Conservation (phyloP, 2,888 invertebrate genomes). For the Chromoteleia sp. region DNA sequence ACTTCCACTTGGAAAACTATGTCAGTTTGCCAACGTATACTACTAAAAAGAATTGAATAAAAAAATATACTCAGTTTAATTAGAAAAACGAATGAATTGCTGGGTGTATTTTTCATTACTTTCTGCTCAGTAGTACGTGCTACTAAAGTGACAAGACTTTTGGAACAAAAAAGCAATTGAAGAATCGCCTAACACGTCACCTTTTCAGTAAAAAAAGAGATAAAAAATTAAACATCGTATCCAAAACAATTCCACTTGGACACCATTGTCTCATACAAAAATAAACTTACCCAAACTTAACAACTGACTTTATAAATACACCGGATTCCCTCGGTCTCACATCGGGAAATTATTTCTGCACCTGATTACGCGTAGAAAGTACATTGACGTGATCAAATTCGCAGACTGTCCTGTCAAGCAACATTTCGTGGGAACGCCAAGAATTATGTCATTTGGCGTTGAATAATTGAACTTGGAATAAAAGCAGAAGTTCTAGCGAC, state of each 20-base stretch:
- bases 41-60: no score
- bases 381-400: neutral
- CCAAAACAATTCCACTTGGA: constrained; percentile 19
- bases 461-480: neutral
- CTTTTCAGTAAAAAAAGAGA: no score
- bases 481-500: neutral
- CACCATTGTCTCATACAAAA: constrained; percentile 1
- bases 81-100: no score
- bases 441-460: neutral
- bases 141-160: no score
- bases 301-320: constrained; percentile 27
- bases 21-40: no score
- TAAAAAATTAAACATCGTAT: no score
- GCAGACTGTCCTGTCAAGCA: neutral
- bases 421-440: neutral
- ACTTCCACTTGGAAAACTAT: no score
- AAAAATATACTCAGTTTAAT: no score
- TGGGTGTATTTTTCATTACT: no score
- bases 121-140: no score
- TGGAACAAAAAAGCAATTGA: no score
- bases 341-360: constrained; percentile 1
- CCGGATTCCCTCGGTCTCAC: neutral
- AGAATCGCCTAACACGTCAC: no score
- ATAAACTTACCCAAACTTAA: constrained; percentile 37
- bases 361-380: neutral